These are phyloP conservation scores for Bambusicola thoracicus DNA, from an alignment of 2,113 vertebrate species.

Conservation along the genomic window DNA sequence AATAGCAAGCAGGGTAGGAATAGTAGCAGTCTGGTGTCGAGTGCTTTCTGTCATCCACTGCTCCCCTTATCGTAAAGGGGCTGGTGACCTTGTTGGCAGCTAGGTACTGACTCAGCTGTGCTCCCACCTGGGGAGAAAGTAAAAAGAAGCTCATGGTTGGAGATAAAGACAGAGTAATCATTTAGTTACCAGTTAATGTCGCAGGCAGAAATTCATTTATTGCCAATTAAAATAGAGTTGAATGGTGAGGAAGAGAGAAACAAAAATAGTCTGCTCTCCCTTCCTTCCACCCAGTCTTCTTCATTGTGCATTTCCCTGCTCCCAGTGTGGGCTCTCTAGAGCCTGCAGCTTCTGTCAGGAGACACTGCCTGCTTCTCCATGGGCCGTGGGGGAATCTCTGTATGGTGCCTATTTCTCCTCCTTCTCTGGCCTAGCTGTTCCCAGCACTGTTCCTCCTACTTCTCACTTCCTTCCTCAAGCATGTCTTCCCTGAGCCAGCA, in stretches of 20 bases:
- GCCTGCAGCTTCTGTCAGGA: neutral
- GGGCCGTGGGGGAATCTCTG: neutral
- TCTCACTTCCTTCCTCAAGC: neutral
- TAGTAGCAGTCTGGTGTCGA: neutral
- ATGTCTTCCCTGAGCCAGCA: fast-evolving
- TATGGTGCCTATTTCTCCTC: too few species aligned
- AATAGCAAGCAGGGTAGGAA: neutral
- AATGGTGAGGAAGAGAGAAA: neutral
- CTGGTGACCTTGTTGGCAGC: too few species aligned
- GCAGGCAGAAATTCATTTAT: neutral
- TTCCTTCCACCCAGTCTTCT: neutral
- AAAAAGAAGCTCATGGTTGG: neutral
- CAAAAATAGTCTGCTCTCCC: neutral
- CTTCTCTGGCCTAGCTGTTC: neutral
- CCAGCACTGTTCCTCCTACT: fast-evolving
- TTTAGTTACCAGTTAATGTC: neutral
- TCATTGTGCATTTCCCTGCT: neutral
- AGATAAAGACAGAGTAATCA: neutral
- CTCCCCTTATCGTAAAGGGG: neutral
- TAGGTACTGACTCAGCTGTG: neutral
- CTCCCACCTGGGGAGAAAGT: neutral
- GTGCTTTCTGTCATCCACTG: fast-evolving
- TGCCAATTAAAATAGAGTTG: neutral
- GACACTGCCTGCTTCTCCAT: neutral
- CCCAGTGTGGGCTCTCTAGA: neutral